Evolutionary conservation across 2,888 invertebrate species (phyloP).

Genomic region (Leucophenga maculata): DNA sequence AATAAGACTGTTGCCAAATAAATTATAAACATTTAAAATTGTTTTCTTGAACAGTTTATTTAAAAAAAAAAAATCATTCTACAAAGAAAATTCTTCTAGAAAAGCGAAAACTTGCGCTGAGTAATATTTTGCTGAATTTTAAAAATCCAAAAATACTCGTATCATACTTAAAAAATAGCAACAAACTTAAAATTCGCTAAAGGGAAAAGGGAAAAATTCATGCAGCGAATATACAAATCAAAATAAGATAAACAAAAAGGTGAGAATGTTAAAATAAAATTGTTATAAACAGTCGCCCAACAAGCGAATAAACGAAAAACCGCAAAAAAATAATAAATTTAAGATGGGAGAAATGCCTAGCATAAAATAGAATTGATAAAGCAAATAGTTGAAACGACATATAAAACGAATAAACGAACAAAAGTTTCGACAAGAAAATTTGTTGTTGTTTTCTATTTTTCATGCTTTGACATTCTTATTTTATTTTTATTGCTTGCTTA

Average conservation of each 20-base stretch:
- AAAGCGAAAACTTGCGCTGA: too few relatives aligned
- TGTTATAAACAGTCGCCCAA: neutral
- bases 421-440: slow-evolving; percentile 55
- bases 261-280: slow-evolving; percentile 39
- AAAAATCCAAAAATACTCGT: too few relatives aligned
- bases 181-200: slow-evolving; percentile 28
- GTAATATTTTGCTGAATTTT: too few relatives aligned
- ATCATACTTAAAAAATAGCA: slow-evolving; percentile 5
- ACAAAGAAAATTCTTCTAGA: too few relatives aligned
- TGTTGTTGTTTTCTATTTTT: slow-evolving; percentile 35
- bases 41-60: too few relatives aligned
- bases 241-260: slow-evolving; percentile 47
- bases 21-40: too few relatives aligned
- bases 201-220: neutral
- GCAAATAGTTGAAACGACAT: slow-evolving; percentile 26
- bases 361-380: slow-evolving; percentile 28
- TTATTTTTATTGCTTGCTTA: slow-evolving; percentile 9
- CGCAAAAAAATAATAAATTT: neutral
- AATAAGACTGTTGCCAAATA: too few relatives aligned
- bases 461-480: slow-evolving; percentile 29
- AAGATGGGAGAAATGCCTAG: slow-evolving; percentile 22
- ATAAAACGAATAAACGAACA: slow-evolving; percentile 60
- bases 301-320: slow-evolving; percentile 14
- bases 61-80: too few relatives aligned
- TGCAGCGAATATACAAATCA: slow-evolving; percentile 27